phyloP scores from a whole-genome alignment of 2,888 invertebrate genomes.

The Rhopalosiphum nymphaeae region DNA sequence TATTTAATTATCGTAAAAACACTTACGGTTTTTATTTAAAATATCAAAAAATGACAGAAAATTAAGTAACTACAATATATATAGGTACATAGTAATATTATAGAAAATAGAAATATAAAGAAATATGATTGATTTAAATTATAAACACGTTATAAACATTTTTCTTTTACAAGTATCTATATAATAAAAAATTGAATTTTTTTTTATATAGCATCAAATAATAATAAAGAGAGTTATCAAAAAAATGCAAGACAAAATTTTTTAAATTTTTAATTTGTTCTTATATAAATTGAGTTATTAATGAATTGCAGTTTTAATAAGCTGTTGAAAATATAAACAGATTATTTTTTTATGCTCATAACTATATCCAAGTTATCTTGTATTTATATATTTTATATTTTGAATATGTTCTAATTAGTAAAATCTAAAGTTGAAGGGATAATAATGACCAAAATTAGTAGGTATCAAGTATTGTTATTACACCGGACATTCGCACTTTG shows the following conservation, averaged over 20 bases:
- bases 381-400: background rate
- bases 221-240: background rate
- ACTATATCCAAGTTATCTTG: background rate
- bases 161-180: background rate
- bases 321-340: background rate
- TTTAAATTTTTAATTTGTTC: background rate
- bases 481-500: slow-evolving; percentile 29
- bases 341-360: background rate
- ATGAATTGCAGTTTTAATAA: background rate
- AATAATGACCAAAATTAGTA: background rate
- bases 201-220: background rate
- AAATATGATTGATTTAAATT: background rate
- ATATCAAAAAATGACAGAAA: background rate
- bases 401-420: background rate
- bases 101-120: too few species aligned
- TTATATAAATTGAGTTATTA: background rate
- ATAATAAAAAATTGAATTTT: background rate
- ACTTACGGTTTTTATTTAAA: background rate
- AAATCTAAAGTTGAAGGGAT: background rate
- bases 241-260: background rate
- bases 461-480: background rate
- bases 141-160: too few species aligned
- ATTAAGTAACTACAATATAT: background rate
- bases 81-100: background rate
- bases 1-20: background rate